Conservation (phyloP, 2,113 vertebrate genomes). For the Tachuris rubrigastra region DNA sequence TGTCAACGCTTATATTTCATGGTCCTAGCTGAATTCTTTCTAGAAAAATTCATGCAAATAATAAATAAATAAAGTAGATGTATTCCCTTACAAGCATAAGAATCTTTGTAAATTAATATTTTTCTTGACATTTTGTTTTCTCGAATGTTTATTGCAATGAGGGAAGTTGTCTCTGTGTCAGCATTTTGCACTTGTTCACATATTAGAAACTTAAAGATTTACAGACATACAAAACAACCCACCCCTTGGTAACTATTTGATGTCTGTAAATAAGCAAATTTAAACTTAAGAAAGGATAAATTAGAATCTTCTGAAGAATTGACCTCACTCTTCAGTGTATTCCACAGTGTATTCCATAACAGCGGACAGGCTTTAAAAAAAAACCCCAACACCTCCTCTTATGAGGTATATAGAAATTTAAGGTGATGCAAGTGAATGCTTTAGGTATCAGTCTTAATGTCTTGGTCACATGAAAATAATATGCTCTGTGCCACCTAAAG, state of each 20-base stretch:
- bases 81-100: background rate
- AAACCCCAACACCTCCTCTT: background rate
- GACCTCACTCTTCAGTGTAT: background rate
- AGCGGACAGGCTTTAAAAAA: too few species aligned
- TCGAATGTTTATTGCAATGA: background rate
- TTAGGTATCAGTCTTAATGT: background rate
- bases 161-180: background rate
- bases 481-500: conserved; percentile 47
- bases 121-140: background rate
- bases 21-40: background rate
- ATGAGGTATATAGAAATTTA: background rate
- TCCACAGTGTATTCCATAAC: background rate
- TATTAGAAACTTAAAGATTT: background rate
- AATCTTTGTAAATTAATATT: background rate
- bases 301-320: background rate
- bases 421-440: background rate
- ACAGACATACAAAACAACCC: background rate
- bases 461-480: background rate
- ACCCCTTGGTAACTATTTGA: background rate
- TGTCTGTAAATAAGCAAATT: background rate
- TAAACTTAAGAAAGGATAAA: background rate
- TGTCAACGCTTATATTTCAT: background rate
- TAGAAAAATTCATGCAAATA: background rate
- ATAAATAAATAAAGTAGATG: background rate
- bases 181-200: background rate